phyloP scores from a whole-genome alignment of 2,797 vertebrate species.

The Protosalanx chinensis region DNA sequence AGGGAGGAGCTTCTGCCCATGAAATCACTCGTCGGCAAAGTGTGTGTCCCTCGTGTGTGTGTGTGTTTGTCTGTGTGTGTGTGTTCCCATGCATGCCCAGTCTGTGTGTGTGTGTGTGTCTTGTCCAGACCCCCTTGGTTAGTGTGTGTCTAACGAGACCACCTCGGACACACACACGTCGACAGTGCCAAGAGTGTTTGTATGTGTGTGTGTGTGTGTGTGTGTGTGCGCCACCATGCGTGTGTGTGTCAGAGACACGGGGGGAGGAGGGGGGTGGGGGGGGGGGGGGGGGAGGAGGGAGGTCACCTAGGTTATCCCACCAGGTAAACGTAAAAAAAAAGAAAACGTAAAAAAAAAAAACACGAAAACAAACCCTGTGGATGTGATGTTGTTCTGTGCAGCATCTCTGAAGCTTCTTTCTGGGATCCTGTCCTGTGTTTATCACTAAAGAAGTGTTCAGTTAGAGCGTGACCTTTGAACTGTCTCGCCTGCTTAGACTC shows the following conservation, averaged over 20 bases:
- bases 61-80: slow-evolving; percentile 46
- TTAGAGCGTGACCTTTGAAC: slow-evolving; percentile 58
- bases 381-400: slow-evolving; percentile 61
- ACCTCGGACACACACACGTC: slow-evolving; percentile 23
- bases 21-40: slow-evolving; percentile 62
- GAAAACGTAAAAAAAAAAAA: slow-evolving; percentile 42
- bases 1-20: slow-evolving; percentile 68
- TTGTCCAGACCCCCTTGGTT: slow-evolving; percentile 6
- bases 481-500: slow-evolving; percentile 58
- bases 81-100: slow-evolving; percentile 29
- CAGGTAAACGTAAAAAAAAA: slow-evolving; percentile 55
- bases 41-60: slow-evolving; percentile 32
- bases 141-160: slow-evolving; percentile 26
- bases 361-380: slow-evolving; percentile 68
- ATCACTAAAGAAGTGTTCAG: slow-evolving; percentile 72
- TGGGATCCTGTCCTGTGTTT: slow-evolving; percentile 63
- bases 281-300: slow-evolving; percentile 29
- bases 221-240: slow-evolving; percentile 1
- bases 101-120: slow-evolving; percentile 38
- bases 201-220: slow-evolving; percentile 17
- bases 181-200: slow-evolving; percentile 49
- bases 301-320: slow-evolving; percentile 43
- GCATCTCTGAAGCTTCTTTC: slow-evolving; percentile 63
- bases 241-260: slow-evolving; percentile 33
- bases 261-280: slow-evolving; percentile 34